These are phyloP conservation scores for Liopterus haemorrhoidalis DNA, from an alignment of 2,888 invertebrate genomes.

Conservation along the genomic window DNA sequence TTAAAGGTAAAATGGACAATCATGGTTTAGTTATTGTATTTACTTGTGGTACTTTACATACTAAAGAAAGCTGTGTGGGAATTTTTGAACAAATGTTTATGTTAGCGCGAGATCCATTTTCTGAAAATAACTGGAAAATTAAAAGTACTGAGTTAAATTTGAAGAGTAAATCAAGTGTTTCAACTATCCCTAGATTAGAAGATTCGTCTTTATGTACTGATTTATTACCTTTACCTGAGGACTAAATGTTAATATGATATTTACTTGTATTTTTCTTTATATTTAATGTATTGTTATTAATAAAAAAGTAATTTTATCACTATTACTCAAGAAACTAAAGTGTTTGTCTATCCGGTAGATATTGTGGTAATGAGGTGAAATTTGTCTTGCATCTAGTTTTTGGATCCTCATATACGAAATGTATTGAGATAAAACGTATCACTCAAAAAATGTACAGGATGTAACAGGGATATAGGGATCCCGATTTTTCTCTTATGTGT, in stretches of 20 bases:
- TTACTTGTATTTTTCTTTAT: neutral
- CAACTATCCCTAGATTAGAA: constrained; percentile 34
- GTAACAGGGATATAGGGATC: too few relatives aligned
- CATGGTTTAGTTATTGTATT: constrained; percentile 58
- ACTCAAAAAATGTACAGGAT: too few relatives aligned
- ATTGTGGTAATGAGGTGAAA: too few relatives aligned
- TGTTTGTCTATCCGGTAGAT: too few relatives aligned
- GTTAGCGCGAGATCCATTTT: constrained; percentile 55
- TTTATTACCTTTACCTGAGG: constrained; percentile 31
- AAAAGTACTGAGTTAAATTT: constrained; percentile 52
- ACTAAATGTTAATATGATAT: constrained; percentile 17
- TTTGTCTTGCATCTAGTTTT: too few relatives aligned
- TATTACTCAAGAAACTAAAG: too few relatives aligned
- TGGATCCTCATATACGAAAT: too few relatives aligned
- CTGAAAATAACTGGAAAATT: constrained; percentile 63
- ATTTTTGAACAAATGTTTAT: constrained; percentile 62
- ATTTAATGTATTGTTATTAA: too few relatives aligned
- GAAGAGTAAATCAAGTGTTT: constrained; percentile 39
- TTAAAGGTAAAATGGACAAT: constrained; percentile 52
- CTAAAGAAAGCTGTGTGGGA: constrained; percentile 49
- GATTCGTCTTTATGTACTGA: constrained; percentile 38
- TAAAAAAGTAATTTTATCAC: too few relatives aligned
- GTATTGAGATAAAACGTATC: too few relatives aligned
- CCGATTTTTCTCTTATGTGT: too few relatives aligned
- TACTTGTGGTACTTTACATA: constrained; percentile 59